Evolutionary conservation across 1,140 invertebrate species (phyloP).

Genomic region (Drosophila lacertosa): DNA sequence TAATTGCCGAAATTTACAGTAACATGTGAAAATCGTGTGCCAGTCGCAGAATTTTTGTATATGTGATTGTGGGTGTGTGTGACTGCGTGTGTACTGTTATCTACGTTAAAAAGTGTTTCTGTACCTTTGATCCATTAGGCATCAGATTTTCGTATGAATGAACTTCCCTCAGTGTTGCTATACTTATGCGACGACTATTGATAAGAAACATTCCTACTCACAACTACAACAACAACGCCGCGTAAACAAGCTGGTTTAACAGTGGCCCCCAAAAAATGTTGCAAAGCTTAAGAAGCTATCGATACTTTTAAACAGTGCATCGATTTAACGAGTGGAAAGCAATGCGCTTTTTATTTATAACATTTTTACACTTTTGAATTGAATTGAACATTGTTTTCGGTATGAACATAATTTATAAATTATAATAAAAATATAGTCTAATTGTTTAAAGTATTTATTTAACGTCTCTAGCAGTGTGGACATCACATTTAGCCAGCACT

Average conservation of each 20-base stretch:
- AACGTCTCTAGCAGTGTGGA: slow-evolving; percentile 2
- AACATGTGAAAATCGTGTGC: slow-evolving; percentile 66
- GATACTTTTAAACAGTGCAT: neutral
- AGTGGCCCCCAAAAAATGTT: slow-evolving; percentile 11
- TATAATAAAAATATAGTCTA: neutral
- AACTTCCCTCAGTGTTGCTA: slow-evolving; percentile 18
- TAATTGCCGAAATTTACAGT: slow-evolving; percentile 70
- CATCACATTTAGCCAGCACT: slow-evolving; percentile 12
- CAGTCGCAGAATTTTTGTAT: slow-evolving; percentile 1
- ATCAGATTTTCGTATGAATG: slow-evolving; percentile 25
- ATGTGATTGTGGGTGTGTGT: slow-evolving; percentile 6
- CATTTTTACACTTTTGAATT: neutral
- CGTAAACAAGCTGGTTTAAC: slow-evolving; percentile 29
- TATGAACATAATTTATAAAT: neutral
- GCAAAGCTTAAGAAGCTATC: neutral
- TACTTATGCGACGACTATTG: slow-evolving; percentile 8
- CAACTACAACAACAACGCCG: slow-evolving; percentile 19
- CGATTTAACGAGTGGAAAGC: neutral
- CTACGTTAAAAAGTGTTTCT: slow-evolving; percentile 20
- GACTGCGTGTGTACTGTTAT: slow-evolving; percentile 22
- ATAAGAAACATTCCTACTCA: slow-evolving; percentile 29
- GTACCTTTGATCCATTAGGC: slow-evolving; percentile 29
- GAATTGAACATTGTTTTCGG: neutral
- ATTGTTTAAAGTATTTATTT: neutral
- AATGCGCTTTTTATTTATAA: neutral